Conservation (phyloP, 2,888 invertebrate species). For the Melanostoma mellinum region DNA sequence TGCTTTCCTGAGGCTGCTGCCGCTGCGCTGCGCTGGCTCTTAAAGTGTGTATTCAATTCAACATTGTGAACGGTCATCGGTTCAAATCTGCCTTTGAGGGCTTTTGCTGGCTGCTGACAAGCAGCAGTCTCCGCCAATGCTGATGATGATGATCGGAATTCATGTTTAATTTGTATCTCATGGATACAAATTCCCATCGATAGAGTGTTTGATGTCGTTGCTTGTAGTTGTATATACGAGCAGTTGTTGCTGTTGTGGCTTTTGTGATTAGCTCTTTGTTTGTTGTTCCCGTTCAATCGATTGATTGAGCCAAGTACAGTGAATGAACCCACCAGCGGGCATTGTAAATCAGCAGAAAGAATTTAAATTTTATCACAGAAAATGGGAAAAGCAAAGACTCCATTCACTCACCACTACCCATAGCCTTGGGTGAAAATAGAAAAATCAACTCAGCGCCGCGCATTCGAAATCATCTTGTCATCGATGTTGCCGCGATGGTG, state of each 20-base stretch:
- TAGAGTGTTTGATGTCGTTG: conserved; percentile 62
- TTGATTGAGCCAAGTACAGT: conserved; percentile 61
- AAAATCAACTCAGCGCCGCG: neutral
- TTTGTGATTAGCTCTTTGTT: conserved; percentile 72
- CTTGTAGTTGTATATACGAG: conserved; percentile 41
- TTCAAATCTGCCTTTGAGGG: conserved; percentile 70
- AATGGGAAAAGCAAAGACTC: conserved; percentile 26
- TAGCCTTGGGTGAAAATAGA: neutral
- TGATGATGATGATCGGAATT: conserved; percentile 70
- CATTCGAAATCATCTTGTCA: conserved; percentile 34
- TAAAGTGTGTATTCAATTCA: conserved; percentile 70
- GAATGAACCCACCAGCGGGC: conserved; percentile 38
- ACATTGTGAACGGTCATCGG: conserved; percentile 73
- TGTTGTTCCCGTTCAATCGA: conserved; percentile 70
- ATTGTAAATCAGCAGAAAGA: conserved; percentile 32
- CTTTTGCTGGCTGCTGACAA: conserved; percentile 62
- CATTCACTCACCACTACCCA: neutral
- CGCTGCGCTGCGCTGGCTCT: conserved; percentile 56
- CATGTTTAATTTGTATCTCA: conserved; percentile 73
- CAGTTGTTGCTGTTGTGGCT: conserved; percentile 42
- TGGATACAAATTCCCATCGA: conserved; percentile 73
- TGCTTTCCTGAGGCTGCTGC: conserved; percentile 9
- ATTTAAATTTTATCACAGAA: conserved; percentile 50
- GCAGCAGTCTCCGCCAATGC: conserved; percentile 48
- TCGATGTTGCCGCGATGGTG: conserved; percentile 5